Base-by-base conservation (phyloP, 1,140 invertebrate species). In the Cataglyphis hispanica region DNA sequence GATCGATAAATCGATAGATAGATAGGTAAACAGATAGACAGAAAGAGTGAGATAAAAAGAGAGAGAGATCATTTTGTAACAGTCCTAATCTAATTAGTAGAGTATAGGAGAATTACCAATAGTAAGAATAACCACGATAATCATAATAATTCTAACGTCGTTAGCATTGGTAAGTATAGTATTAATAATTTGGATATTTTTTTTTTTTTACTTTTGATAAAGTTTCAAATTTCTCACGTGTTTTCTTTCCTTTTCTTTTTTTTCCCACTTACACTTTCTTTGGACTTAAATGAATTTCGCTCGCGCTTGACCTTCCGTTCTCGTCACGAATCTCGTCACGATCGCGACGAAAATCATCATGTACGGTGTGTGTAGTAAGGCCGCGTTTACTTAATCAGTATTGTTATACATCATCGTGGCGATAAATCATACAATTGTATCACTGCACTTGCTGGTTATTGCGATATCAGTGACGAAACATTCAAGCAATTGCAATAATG, bases 31-130 rank as follows among this genome's bases (percentile, higher is more conserved):
- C 22, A 61, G 58, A 31, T 22, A 61, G n/a, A 63, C 19, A 63
- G 75, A 63, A 61, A 46, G 60, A 63, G 22, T 8, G 60, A 43
- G 56, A 61, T 13, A 46, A 46, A 46, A 46, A 46, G 43, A 46
- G 43, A 46, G 13, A 46, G n/a, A 83, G 2, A 89, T 87, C 69
- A 67, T 91, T 87, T 87, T 58, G 69, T 88, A 89, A 87, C 74
- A 88, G 87, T 85, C 77, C 91, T 92, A 93, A 69, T 90, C 91
- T 92, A 91, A 89, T 87, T 90, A 92, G 84, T 91, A 92, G 90
- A 91, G 90, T 93, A 91, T 86, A 89, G 88, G 80, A 93, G 86
- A 88, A 86, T 90, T 86, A 90, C 70, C 85, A 87, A 91, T 93
- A 93, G 87, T 91, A 89, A 92, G 84, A 90, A 90, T 91, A 87